Conservation (phyloP, 1,140 invertebrate genomes). For the Drosophila nebulosa region DNA sequence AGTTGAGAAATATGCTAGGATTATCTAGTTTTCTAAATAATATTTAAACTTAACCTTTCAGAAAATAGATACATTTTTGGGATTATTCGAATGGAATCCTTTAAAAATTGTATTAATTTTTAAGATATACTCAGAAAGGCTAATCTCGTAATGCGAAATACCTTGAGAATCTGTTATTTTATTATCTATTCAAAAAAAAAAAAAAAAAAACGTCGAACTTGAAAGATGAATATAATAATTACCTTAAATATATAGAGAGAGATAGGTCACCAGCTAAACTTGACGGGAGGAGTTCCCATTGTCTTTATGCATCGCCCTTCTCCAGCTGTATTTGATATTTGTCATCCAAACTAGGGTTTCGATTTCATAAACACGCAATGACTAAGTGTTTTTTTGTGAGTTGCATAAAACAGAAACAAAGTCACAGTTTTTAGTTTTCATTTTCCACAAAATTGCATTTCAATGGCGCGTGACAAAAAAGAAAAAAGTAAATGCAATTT, state of each 20-base stretch:
- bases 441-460: conserved; percentile 41
- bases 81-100: too few relatives aligned
- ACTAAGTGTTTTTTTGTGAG: background rate
- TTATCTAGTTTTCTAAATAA: too few relatives aligned
- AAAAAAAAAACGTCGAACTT: too few relatives aligned
- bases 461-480: conserved; percentile 52
- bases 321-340: conserved; percentile 33
- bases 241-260: background rate
- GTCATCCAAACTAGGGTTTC: conserved; percentile 27
- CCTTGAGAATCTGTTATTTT: too few relatives aligned
- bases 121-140: too few relatives aligned
- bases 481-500: conserved; percentile 26
- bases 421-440: conserved; percentile 26
- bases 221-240: background rate
- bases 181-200: too few relatives aligned
- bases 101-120: too few relatives aligned
- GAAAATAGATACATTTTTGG: too few relatives aligned
- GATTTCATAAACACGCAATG: conserved; percentile 34
- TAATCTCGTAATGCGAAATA: too few relatives aligned
- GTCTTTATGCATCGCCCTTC: background rate
- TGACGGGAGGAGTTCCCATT: background rate
- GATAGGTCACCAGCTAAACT: background rate
- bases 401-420: conserved; percentile 11
- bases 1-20: too few relatives aligned
- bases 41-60: too few relatives aligned